These are phyloP conservation scores for Pitangus sulphuratus DNA, from an alignment of 2,797 vertebrate genomes.

Conservation along the genomic window DNA sequence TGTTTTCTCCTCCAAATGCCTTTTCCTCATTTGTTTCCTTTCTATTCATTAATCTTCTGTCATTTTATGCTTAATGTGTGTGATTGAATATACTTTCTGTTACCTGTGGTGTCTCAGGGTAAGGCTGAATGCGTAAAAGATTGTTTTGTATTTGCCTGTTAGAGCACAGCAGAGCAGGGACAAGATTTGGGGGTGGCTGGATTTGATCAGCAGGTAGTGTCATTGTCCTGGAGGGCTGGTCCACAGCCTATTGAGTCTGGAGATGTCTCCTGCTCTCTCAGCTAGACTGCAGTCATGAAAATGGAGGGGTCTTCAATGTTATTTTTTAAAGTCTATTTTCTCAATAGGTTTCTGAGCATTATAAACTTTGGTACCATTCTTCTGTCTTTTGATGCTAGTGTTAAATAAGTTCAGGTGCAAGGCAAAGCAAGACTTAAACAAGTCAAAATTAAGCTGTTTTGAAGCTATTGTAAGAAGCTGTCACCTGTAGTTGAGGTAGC, in stretches of 20 bases:
- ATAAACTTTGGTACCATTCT: not conserved
- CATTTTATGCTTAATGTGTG: not conserved
- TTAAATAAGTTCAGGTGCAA: not conserved
- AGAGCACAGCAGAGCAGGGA: not conserved
- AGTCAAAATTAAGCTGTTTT: not conserved
- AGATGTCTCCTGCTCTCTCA: not conserved
- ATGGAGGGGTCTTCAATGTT: not conserved
- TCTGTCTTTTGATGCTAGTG: not conserved
- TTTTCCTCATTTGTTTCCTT: not conserved
- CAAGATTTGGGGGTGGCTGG: not conserved
- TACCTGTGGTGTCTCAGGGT: not conserved
- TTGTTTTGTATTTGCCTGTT: not conserved
- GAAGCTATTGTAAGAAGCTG: not conserved
- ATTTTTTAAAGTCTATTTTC: not conserved
- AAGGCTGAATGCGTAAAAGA: not conserved
- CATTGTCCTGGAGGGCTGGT: not conserved
- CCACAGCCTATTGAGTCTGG: rapidly evolving
- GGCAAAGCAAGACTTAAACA: not conserved
- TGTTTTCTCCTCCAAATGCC: not conserved
- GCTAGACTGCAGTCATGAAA: not conserved
- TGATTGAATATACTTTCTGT: not conserved
- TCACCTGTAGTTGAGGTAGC: rapidly evolving
- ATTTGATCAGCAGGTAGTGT: not conserved
- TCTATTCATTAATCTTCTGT: not conserved
- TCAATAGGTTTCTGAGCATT: not conserved